phyloP scores from a whole-genome alignment of 1,140 invertebrate species.

The Propsilocerus akamusi region DNA sequence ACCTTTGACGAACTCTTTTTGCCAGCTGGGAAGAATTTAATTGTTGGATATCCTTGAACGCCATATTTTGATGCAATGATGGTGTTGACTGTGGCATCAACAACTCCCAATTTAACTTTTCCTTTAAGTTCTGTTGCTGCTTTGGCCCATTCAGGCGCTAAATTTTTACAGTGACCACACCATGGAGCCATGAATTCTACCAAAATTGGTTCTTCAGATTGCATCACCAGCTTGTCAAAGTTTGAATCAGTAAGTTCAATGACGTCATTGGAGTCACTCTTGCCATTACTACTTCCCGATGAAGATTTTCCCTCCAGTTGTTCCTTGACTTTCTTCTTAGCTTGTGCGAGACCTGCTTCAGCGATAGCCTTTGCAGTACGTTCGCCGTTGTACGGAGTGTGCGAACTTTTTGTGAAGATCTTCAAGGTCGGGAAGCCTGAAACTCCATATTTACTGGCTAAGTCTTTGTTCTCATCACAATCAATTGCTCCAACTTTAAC shows the following conservation, averaged over 20 bases:
- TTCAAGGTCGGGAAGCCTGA: slow-evolving; percentile 93
- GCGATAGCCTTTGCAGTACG: slow-evolving; percentile 73
- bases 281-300: slow-evolving; percentile 16
- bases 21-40: slow-evolving; percentile 83
- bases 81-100: slow-evolving; percentile 89
- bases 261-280: slow-evolving; percentile 47
- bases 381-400: slow-evolving; percentile 70
- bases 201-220: slow-evolving; percentile 85
- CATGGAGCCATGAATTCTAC: slow-evolving; percentile 96
- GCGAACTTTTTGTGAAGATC: slow-evolving; percentile 82
- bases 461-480: slow-evolving; percentile 70
- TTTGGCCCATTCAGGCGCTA: slow-evolving; percentile 86
- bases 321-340: slow-evolving; percentile 44
- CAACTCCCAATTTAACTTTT: slow-evolving; percentile 84
- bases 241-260: slow-evolving; percentile 87
- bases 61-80: slow-evolving; percentile 56
- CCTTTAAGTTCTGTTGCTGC: slow-evolving; percentile 90
- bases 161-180: slow-evolving; percentile 92
- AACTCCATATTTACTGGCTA: slow-evolving; percentile 66
- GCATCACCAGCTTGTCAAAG: slow-evolving; percentile 77
- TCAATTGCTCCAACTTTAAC: slow-evolving; percentile 89
- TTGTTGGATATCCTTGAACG: slow-evolving; percentile 90
- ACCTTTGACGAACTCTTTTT: slow-evolving; percentile 50
- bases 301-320: slow-evolving; percentile 43
- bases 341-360: slow-evolving; percentile 58